Conservation (phyloP, 2,888 invertebrate genomes). For the Pseudolycoriella hygida region DNA sequence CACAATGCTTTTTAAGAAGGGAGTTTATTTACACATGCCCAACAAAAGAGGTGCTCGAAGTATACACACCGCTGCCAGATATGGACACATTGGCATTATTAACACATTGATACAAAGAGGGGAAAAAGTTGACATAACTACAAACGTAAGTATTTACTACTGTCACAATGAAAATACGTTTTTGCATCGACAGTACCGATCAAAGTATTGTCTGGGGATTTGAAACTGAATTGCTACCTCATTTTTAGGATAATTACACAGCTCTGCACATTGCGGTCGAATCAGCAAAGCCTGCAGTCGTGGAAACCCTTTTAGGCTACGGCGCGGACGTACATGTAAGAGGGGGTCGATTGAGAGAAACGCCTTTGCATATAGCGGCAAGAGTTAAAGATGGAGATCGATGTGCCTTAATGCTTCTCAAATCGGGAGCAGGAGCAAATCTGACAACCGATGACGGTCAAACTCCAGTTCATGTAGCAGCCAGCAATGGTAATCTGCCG, state of each 20-base stretch:
- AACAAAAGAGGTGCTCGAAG: conserved; percentile 92
- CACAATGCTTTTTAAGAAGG: conserved; percentile 94
- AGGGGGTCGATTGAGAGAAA: conserved; percentile 77
- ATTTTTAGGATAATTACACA: conserved; percentile 79
- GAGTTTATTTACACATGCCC: conserved; percentile 98
- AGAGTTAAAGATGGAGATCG: conserved; percentile 78
- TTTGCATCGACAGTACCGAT: too few species aligned
- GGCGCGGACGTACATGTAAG: conserved; percentile 95
- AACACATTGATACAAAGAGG: conserved; percentile 90
- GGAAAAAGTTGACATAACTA: conserved; percentile 88
- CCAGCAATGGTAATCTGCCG: conserved; percentile 75
- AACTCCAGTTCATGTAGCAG: conserved; percentile 93
- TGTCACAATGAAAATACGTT: too few species aligned
- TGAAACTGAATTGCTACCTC: too few species aligned
- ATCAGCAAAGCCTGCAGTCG: conserved; percentile 82
- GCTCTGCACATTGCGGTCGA: conserved; percentile 95
- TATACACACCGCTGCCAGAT: conserved; percentile 92
- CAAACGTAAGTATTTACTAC: conserved; percentile 67
- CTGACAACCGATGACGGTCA: conserved; percentile 90
- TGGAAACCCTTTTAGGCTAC: conserved; percentile 87
- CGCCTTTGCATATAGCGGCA: conserved; percentile 94
- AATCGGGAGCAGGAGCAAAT: conserved; percentile 95
- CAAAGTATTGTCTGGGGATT: too few species aligned
- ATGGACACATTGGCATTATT: conserved; percentile 94
- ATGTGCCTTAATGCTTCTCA: conserved; percentile 92